A percentile compares a stretch with the other conserved stretches of the same genome.
These are phyloP conservation scores for Petrolisthes manimaculis DNA, from an alignment of 2,888 invertebrate genomes.

Conservation along the genomic window DNA sequence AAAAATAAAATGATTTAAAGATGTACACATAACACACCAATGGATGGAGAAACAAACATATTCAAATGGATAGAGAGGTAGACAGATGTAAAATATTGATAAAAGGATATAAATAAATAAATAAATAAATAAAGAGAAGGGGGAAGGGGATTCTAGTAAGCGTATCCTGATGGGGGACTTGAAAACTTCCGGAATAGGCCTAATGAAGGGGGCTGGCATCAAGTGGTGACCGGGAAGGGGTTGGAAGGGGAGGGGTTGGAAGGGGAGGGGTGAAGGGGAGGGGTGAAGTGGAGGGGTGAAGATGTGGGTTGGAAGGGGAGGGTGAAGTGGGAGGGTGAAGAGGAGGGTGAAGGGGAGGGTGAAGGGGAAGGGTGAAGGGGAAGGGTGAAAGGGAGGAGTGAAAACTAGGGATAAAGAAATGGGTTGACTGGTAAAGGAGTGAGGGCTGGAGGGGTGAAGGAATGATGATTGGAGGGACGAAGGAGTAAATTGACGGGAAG, in stretches of 20 bases:
- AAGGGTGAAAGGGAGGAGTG: neutral
- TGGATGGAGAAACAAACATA: neutral
- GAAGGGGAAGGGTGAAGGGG: neutral
- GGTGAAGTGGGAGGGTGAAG: neutral
- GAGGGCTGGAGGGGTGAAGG: neutral
- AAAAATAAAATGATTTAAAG: neutral
- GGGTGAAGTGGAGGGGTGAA: neutral
- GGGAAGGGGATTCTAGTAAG: neutral
- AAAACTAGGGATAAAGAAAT: neutral
- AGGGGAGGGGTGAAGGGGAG: neutral
- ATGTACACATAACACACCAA: neutral
- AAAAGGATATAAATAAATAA: neutral
- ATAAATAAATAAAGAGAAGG: neutral
- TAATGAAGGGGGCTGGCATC: neutral
- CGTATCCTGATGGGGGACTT: neutral
- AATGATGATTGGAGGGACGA: neutral
- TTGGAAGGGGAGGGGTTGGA: neutral
- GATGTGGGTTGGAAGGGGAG: neutral
- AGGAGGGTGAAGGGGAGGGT: neutral
- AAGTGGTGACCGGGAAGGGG: neutral
- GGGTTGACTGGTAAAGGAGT: neutral
- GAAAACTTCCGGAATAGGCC: neutral
- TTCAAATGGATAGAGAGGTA: neutral
- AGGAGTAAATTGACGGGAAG: neutral
- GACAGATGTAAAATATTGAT: neutral